These are phyloP conservation scores for Sakesphorus luctuosus DNA, from an alignment of 2,113 vertebrate genomes.

Conservation along the genomic window DNA sequence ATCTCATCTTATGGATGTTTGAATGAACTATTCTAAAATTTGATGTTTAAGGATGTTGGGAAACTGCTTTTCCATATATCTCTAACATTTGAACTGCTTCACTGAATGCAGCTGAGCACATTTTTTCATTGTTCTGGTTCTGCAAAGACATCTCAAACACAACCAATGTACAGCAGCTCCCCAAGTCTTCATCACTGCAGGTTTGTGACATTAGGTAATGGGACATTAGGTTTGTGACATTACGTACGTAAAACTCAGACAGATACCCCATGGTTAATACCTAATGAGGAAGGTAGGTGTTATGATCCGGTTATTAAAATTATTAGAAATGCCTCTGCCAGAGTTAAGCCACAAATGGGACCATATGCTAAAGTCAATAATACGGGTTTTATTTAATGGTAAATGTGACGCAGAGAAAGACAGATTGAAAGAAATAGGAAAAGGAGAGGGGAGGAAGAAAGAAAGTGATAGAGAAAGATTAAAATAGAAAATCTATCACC, in stretches of 20 bases:
- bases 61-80: neutral
- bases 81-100: neutral
- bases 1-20: neutral
- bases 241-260: neutral
- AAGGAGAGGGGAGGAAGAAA: too few relatives aligned
- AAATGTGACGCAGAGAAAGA: too few relatives aligned
- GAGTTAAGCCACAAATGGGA: too few relatives aligned
- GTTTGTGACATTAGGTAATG: neutral
- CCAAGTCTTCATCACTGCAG: neutral
- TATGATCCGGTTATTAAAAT: too few relatives aligned
- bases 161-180: neutral
- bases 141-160: neutral
- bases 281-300: neutral
- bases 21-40: neutral
- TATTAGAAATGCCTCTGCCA: too few relatives aligned
- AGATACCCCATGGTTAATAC: rapidly evolving
- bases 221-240: neutral
- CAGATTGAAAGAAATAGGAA: too few relatives aligned
- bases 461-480: too few relatives aligned
- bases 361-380: too few relatives aligned
- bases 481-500: too few relatives aligned
- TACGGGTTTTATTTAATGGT: too few relatives aligned
- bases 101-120: neutral
- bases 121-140: neutral
- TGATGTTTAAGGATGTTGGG: neutral